Evolutionary conservation across 2,888 invertebrate genomes (phyloP), one percentile per base, ranked within the genome.

Genomic region (Andrena haemorrhoa): DNA sequence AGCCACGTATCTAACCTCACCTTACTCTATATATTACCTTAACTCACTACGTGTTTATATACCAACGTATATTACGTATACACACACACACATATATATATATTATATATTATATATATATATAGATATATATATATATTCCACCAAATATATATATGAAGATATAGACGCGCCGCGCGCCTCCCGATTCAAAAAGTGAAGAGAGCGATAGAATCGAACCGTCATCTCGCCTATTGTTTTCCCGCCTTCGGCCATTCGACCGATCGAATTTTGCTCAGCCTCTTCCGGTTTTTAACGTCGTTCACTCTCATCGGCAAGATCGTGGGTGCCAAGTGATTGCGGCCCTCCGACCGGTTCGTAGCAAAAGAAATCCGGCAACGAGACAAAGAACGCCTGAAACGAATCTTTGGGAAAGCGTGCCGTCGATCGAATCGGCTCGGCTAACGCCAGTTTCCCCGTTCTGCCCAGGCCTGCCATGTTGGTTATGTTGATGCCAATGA

Each of bases 1-100:
- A 94, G 93, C 94, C 94, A 94, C 94, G 94, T 94, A 94, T 94
- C 94, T 94, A 93, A 93, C 93, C 92, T 93, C 93, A 93, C 93
- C 93, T 93, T 94, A 91, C 93, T 93, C 93, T 94, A 93, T 94
- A 93, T 93, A 93, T 92, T 93, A 93, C 92, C 92, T 92, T 93
- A 92, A 92, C 91, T 93, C 93, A 92, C 93, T 93, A 92, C 92
- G 91, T 93, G 92, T 93, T 92, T 92, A 92, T 92, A 91, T 92
- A 91, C 90, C 90, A 92, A 91, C 89, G 92, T 91, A 91, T 83
- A 86, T 87, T 89, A 89, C 84, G 86, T 89, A 88, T 88, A 88
- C 84, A 89, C 84, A 76, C 63, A 68, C 41, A 78, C 8, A 77
- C 1, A 79, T 47, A 78, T 35, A 79, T 58, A 85, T 79, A 84